phyloP scores from a whole-genome alignment of 2,797 vertebrate species.

The Gila robusta region DNA sequence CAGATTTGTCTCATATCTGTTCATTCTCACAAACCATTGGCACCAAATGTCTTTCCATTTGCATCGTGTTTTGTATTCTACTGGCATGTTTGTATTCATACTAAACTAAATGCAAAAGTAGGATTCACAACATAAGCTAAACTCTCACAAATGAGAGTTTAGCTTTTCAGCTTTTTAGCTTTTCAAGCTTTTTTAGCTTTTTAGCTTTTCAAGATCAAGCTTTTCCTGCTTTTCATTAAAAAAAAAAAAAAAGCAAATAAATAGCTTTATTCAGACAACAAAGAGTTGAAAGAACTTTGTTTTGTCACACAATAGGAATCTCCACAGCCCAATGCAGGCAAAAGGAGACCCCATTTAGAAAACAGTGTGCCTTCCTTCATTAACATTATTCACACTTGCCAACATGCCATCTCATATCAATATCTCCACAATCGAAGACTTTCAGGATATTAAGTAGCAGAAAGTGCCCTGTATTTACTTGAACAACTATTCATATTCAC shows the following conservation, averaged over 20 bases:
- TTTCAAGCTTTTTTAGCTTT: too few relatives aligned
- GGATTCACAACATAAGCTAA: not conserved
- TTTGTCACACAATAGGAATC: slow-evolving; percentile 8
- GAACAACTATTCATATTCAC: slow-evolving; percentile 41
- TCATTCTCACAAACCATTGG: not conserved
- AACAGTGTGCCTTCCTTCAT: slow-evolving; percentile 21
- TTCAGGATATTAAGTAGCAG: slow-evolving; percentile 40
- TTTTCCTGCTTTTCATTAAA: too few relatives aligned
- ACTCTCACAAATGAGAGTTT: not conserved
- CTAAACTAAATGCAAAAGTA: not conserved
- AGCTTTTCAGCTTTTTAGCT: too few relatives aligned
- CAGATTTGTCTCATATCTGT: not conserved
- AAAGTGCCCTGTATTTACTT: slow-evolving; percentile 38
- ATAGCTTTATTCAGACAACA: not conserved
- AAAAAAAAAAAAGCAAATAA: not conserved
- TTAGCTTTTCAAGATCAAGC: too few relatives aligned
- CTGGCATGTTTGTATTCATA: not conserved
- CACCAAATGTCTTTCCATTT: slow-evolving; percentile 7
- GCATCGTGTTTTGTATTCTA: not conserved
- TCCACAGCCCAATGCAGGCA: not conserved
- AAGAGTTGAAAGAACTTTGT: not conserved
- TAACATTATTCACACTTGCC: slow-evolving; percentile 32
- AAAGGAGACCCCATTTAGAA: not conserved
- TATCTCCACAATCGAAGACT: slow-evolving; percentile 11
- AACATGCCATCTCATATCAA: not conserved